Evolutionary conservation across 2,888 invertebrate genomes (phyloP), one percentile per base, ranked within the genome.

Genomic region (Agrochola litura): DNA sequence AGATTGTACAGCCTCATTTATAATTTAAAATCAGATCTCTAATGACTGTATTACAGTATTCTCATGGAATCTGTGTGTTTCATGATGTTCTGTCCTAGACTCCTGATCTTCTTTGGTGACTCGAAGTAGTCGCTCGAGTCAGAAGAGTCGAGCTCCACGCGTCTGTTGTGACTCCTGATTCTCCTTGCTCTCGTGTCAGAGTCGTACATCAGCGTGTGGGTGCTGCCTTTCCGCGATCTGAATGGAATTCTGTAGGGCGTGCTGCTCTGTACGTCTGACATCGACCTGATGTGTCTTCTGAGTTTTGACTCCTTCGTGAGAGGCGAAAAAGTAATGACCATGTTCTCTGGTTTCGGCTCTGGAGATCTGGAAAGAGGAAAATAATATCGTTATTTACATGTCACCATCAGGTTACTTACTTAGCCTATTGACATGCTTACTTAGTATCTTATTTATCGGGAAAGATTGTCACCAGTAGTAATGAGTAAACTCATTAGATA

Each of bases 261-360:
- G 85, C 96, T 96, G 92, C 92, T 95, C 71, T 96, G 96, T 14
- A 96, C 96, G 77, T 96, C 96, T 0, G 96, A 96, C 96, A 96
- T 96, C 1, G 96, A 96, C 69, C 96, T 89, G 78, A 96, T 96
- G 86, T 96, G 96, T 77, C 96, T 92, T 84, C 96, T 90, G 63
- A 91, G 84, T 84, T 96, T 96, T 12, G 94, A 95, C 74, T 95
- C 95, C 84, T 94, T 96, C 68, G 96, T 95, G 70, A 96, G 93
- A 2, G 95, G 95, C 61, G 94, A 82, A 85, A 95, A 93, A 22
- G 92, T 89, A 79, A 94, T 88, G 70, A 92, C 81, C 73, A 90
- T 91, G 43, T 73, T 82, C 64, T 92, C 92, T 63, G 91, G 79
- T 77, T 92, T 92, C 56, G 92, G 90, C 75, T 95, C 95, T 63